Conservation (phyloP, 2,888 invertebrate genomes). For the Steromphala cineraria region DNA sequence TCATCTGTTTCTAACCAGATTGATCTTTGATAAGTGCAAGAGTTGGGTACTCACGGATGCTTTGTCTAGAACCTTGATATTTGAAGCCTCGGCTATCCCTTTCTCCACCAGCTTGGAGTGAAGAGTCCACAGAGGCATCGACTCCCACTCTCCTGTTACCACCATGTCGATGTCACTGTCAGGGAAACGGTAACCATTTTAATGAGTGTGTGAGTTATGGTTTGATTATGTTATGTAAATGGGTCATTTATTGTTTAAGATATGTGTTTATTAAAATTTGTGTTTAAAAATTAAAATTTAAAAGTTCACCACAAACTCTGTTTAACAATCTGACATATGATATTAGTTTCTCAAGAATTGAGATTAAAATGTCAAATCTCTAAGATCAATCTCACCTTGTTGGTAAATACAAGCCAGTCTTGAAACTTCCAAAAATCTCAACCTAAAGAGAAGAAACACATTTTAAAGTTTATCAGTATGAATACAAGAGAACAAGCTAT, state of each 20-base stretch:
- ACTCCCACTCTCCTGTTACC: constrained; percentile 88
- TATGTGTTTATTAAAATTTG: too few relatives aligned
- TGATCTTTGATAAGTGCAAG: neutral
- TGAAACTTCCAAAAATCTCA: constrained; percentile 98
- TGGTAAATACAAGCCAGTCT: constrained; percentile 97
- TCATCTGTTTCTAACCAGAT: too few relatives aligned
- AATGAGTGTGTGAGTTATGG: too few relatives aligned
- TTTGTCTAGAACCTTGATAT: constrained; percentile 95
- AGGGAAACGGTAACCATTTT: constrained; percentile 22
- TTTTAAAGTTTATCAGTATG: too few relatives aligned
- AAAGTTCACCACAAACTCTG: too few relatives aligned
- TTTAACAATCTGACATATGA: too few relatives aligned
- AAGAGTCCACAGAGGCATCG: constrained; percentile 91
- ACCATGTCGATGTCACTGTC: constrained; percentile 85
- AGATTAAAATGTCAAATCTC: too few relatives aligned
- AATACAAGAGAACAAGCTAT: too few relatives aligned
- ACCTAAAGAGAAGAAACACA: constrained; percentile 79
- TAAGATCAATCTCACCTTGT: constrained; percentile 82
- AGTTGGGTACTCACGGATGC: constrained; percentile 83
- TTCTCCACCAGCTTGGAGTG: constrained; percentile 92
- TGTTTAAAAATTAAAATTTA: too few relatives aligned
- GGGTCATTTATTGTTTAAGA: too few relatives aligned
- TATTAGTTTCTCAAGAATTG: too few relatives aligned
- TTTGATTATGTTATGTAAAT: too few relatives aligned
- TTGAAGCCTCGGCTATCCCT: constrained; percentile 87